Evolutionary conservation across 1,140 invertebrate genomes (phyloP).

Genomic region (Bombus haemorrhoidalis): DNA sequence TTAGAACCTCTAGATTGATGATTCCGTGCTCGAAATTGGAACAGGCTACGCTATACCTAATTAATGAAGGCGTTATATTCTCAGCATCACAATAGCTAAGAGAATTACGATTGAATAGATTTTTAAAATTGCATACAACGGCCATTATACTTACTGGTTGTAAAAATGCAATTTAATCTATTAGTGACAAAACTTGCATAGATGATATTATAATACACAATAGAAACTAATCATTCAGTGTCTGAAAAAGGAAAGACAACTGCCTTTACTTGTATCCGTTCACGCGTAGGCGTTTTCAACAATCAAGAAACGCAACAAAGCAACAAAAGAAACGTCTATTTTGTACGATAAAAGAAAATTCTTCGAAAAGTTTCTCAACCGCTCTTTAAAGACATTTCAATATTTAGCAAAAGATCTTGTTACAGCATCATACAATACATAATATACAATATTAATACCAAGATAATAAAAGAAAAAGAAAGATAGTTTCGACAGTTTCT

Average conservation of each 20-base stretch:
- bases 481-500: background rate
- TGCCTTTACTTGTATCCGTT: background rate
- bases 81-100: background rate
- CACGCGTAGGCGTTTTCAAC: background rate
- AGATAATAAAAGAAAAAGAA: background rate
- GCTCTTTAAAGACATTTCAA: no score
- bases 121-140: background rate
- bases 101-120: background rate
- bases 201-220: background rate
- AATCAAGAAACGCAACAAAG: background rate
- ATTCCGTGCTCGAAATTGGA: background rate
- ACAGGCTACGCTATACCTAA: background rate
- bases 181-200: background rate
- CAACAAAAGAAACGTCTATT: background rate
- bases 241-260: background rate
- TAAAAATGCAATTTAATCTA: background rate
- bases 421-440: no score
- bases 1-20: no score
- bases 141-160: background rate
- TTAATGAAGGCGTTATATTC: background rate
- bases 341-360: background rate
- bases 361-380: background rate
- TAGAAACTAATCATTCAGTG: background rate
- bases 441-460: no score
- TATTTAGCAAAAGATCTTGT: no score